A percentile compares a stretch with the other conserved stretches of the same genome.
phyloP scores from a whole-genome alignment of 2,797 vertebrate species.

The Urophycis tenuis region DNA sequence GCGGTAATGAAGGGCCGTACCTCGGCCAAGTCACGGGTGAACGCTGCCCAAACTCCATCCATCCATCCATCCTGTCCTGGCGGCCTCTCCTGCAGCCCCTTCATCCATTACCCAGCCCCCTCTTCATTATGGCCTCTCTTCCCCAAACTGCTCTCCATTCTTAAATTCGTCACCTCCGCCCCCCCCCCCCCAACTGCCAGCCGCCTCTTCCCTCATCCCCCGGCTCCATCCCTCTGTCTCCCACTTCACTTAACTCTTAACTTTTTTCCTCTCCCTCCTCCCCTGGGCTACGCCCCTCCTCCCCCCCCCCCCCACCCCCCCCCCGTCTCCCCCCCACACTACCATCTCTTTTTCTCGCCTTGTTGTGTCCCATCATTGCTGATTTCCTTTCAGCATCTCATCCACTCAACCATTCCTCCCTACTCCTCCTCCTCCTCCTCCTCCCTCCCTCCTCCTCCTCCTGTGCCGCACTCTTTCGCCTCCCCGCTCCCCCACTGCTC shows the following conservation, averaged over 20 bases:
- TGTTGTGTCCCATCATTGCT: not conserved
- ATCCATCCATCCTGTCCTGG: slow-evolving; percentile 47
- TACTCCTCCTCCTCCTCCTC: not conserved
- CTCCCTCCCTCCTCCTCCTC: not conserved
- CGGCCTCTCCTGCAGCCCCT: slow-evolving; percentile 14
- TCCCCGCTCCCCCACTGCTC: not conserved
- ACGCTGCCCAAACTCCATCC: slow-evolving; percentile 49
- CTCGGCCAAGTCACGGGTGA: slow-evolving; percentile 62
- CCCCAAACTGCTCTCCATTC: not conserved
- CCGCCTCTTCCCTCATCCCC: not conserved
- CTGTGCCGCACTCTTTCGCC: not conserved
- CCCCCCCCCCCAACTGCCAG: not conserved
- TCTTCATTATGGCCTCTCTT: not conserved
- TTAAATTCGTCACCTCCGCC: not conserved
- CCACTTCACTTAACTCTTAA: not conserved
- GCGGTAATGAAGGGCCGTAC: slow-evolving; percentile 59
- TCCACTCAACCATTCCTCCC: too few relatives aligned
- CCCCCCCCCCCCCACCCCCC: not conserved
- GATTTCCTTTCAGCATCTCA: not conserved
- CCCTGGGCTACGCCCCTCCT: not conserved
- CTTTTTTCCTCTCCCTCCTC: not conserved
- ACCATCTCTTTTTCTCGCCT: not conserved
- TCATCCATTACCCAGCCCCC: slow-evolving; percentile 5
- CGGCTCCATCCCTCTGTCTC: not conserved
- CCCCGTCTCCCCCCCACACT: not conserved